A percentile compares a stretch with the other conserved stretches of the same genome.
Conservation (phyloP, 2,113 vertebrate species). For the Lethenteron reissneri region DNA sequence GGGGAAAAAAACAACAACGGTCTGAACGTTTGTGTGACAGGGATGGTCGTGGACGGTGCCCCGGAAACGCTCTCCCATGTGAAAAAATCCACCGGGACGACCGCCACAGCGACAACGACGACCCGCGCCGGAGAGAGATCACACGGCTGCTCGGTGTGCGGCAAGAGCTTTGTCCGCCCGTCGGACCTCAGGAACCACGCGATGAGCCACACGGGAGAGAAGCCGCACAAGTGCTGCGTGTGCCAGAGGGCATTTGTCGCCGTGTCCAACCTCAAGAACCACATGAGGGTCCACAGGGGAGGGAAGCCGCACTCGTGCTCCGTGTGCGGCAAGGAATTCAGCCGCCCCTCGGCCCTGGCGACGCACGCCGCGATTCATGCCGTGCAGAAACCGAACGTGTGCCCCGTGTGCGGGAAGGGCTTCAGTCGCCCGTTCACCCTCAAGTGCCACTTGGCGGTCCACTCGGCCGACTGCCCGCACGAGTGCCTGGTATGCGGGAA, state of each 20-base stretch:
- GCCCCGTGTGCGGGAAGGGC: not conserved
- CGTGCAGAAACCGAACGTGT: not conserved
- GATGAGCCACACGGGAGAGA: slow-evolving; percentile 24
- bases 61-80: too few species aligned
- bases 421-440: not conserved
- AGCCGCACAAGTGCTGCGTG: slow-evolving; percentile 37
- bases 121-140: not conserved
- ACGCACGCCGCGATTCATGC: too few species aligned
- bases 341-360: not conserved
- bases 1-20: too few species aligned
- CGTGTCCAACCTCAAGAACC: slow-evolving; percentile 40
- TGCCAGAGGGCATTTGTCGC: slow-evolving; percentile 37
- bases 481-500: not conserved
- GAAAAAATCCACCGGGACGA: too few species aligned
- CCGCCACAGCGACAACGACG: too few species aligned
- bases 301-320: slow-evolving; percentile 26
- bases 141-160: not conserved
- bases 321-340: slow-evolving; percentile 15
- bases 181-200: not conserved
- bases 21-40: too few species aligned
- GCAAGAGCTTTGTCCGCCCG: not conserved
- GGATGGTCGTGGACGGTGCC: too few species aligned
- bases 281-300: slow-evolving; percentile 32
- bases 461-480: not conserved
- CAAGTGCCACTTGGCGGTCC: not conserved